phyloP scores from a whole-genome alignment of 2,113 vertebrate species.

The Petrocephalus microphthalmus region DNA sequence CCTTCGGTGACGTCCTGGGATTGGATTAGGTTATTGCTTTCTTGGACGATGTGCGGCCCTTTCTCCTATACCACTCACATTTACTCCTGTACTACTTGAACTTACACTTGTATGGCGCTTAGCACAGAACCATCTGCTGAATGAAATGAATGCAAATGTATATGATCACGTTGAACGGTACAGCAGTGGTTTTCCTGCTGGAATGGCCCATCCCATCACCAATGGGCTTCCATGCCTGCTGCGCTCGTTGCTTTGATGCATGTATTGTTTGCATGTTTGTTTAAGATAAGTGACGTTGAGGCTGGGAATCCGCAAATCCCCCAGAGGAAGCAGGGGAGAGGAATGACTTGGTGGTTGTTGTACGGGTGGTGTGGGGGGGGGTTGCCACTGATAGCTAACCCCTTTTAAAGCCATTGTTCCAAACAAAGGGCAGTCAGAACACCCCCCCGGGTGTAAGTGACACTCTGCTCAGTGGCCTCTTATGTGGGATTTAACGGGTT shows the following conservation, averaged over 20 bases:
- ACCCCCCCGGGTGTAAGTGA: conserved; percentile 38
- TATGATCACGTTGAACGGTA: neutral
- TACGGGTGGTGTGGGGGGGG: neutral
- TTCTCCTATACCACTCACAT: neutral
- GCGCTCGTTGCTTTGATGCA: neutral
- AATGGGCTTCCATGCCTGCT: neutral
- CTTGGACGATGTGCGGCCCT: neutral
- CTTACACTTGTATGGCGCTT: neutral
- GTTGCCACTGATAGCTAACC: conserved; percentile 35
- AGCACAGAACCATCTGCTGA: neutral
- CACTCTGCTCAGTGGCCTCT: conserved; percentile 38
- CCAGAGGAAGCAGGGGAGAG: neutral
- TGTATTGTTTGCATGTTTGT: conserved; percentile 23
- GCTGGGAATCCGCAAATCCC: neutral
- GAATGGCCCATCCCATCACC: no score
- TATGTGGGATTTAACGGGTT: conserved; percentile 47
- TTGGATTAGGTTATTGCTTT: neutral
- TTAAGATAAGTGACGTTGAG: conserved; percentile 3
- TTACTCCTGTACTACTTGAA: neutral
- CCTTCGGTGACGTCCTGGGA: neutral
- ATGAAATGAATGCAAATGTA: neutral
- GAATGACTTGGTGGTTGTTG: neutral
- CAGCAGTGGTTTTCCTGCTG: neutral
- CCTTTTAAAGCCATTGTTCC: conserved; percentile 41
- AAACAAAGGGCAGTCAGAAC: conserved; percentile 36